Evolutionary conservation across 2,113 vertebrate species (phyloP).

Genomic region (Cheilinus undulatus): DNA sequence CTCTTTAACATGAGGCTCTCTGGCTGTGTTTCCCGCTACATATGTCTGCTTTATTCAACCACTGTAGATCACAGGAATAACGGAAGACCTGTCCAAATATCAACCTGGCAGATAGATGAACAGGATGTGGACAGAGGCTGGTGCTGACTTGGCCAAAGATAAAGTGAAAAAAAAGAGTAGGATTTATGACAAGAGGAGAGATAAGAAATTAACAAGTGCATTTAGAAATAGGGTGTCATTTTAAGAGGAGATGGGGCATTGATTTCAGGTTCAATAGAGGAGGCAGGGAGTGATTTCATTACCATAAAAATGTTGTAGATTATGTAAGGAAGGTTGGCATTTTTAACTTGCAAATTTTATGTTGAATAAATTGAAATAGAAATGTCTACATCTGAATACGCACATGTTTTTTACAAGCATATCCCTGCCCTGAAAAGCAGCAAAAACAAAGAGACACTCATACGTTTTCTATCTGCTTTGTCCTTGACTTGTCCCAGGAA

Average conservation of each 20-base stretch:
- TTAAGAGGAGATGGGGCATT: constrained; percentile 43
- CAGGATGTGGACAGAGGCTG: constrained; percentile 53
- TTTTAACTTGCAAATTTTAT: constrained; percentile 22
- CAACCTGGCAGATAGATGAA: constrained; percentile 66
- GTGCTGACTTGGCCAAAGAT: constrained; percentile 59
- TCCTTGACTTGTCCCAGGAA: constrained; percentile 73
- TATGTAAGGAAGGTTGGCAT: not conserved
- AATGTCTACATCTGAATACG: constrained; percentile 27
- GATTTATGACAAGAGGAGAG: constrained; percentile 62
- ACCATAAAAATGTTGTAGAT: not conserved
- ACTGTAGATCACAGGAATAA: constrained; percentile 63
- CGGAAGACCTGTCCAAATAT: constrained; percentile 55
- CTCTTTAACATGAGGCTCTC: constrained; percentile 14
- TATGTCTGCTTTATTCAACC: constrained; percentile 42
- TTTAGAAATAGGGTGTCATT: constrained; percentile 50
- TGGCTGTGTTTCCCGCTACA: constrained; percentile 18
- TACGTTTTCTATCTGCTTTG: constrained; percentile 65
- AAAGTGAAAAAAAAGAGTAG: constrained; percentile 39
- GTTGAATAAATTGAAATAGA: constrained; percentile 31
- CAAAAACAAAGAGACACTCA: constrained; percentile 51
- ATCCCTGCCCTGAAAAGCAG: constrained; percentile 26
- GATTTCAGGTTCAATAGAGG: constrained; percentile 36
- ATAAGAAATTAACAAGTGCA: constrained; percentile 63
- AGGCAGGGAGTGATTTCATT: constrained; percentile 22
- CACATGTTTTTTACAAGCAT: constrained; percentile 19